A percentile compares a stretch with the other conserved stretches of the same genome.
These are phyloP conservation scores for Plotosus lineatus DNA, from an alignment of 2,113 vertebrate genomes.

Conservation along the genomic window DNA sequence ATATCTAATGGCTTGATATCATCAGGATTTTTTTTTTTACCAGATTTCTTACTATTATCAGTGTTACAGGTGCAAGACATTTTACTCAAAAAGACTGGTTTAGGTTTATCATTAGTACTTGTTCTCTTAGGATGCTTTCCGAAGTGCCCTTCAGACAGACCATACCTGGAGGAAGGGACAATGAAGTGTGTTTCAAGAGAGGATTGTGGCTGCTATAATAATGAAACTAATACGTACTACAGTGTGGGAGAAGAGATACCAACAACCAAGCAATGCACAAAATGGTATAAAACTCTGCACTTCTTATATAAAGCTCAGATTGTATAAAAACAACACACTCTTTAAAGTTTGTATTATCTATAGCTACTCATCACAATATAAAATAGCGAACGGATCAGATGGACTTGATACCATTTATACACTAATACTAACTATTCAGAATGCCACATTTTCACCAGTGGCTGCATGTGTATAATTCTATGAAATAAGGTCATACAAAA, in stretches of 20 bases:
- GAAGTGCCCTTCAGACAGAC: slow-evolving; percentile 67
- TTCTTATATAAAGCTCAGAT: neutral
- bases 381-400: neutral
- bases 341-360: neutral
- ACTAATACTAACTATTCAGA: neutral
- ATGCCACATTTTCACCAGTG: neutral
- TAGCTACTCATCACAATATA: neutral
- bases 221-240: slow-evolving; percentile 1
- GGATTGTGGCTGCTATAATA: slow-evolving; percentile 65
- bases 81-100: neutral
- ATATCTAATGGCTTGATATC: neutral
- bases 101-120: neutral
- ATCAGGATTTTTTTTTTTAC: neutral
- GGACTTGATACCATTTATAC: neutral
- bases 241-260: neutral
- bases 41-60: no score
- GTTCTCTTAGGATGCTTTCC: slow-evolving; percentile 78
- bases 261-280: neutral
- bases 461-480: neutral
- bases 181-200: slow-evolving; percentile 64
- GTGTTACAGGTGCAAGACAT: neutral
- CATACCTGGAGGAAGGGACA: slow-evolving; percentile 72
- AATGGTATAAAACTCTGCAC: slow-evolving; percentile 15
- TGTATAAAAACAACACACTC: neutral
- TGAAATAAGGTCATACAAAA: neutral